Base-by-base conservation (phyloP, 2,888 invertebrate genomes). In the Tenthredo scrophulariae region DNA sequence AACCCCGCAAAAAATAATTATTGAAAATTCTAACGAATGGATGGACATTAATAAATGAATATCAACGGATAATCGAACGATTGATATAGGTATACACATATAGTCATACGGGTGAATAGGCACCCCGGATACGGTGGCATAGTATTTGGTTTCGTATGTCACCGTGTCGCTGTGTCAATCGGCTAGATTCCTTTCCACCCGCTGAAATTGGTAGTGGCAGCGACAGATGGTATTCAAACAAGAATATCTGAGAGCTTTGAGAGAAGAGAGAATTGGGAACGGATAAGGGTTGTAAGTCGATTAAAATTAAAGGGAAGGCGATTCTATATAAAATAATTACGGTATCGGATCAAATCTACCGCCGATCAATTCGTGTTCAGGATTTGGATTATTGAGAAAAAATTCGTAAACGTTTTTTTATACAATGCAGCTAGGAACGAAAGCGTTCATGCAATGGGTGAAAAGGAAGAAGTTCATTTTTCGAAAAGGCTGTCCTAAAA, bases 231-330 rank as follows among this genome's bases (percentile, higher is more conserved):
- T 50, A 83, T 65, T 70, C 70, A 67, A 83, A 83, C 50, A 67
- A 67, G 83, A 70, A 83, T 67, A 83, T 83, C 83, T 50, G 67
- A n/a, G 9, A 40, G 83, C 67, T 62, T 74, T 72, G 58, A 58
- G 54, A 74, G 54, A 26, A 18, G 33, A 62, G 80, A 22, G 62
- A 84, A 84, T 43, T 77, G 43, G 67, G 65, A 77, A 43, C 77
- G 79, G 79, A 77, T 77, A 84, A 84, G 84, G 84, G 84, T 79
- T 84, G 72, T n/a, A 58, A 84, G 67, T 84, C 84, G 84, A 84
- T 84, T 84, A 80, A 84, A 80, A 79, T 62, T 40, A 62, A 33
- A 75, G 84, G 74, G 84, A 33, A 50, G 65, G 37, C 65, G 43
- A 33, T 79, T 84, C 79, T 62, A 80, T 58, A 18, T n/a, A n/a